phyloP scores from a whole-genome alignment of 2,113 vertebrate genomes.

The Cyanocitta stelleri region DNA sequence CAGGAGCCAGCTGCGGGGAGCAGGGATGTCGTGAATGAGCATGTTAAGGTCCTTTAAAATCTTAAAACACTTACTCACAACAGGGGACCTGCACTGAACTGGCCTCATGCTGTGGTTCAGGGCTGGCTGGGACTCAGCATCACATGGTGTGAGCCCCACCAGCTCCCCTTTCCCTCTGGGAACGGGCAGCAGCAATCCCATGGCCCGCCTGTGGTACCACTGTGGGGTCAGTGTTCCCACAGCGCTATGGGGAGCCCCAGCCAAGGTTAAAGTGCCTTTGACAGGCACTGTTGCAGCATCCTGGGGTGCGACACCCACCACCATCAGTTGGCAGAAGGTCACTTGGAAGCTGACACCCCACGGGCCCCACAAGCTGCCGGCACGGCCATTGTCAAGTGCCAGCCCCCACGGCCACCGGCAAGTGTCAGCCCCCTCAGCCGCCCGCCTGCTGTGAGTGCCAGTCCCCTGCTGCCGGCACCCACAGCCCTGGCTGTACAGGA shows the following conservation, averaged over 20 bases:
- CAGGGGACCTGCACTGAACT: accelerated
- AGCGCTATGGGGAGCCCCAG: accelerated
- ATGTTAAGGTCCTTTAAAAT: accelerated
- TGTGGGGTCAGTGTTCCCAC: accelerated
- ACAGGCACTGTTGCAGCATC: background rate
- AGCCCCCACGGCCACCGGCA: background rate
- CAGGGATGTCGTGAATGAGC: accelerated
- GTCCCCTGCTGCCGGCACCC: background rate
- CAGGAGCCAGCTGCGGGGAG: background rate
- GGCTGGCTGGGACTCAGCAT: accelerated
- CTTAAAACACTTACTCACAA: accelerated
- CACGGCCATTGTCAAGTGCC: background rate
- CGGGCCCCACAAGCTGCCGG: accelerated
- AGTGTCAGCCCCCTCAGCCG: background rate
- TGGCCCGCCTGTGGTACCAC: background rate
- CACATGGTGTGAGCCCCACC: accelerated
- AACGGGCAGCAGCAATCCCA: background rate
- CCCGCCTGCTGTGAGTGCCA: background rate
- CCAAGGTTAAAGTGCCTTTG: accelerated
- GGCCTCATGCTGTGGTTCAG: accelerated
- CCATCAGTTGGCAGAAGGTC: background rate
- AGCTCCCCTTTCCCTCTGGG: background rate
- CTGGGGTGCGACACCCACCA: background rate
- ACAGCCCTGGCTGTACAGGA: background rate
- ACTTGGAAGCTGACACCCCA: background rate